phyloP scores from a whole-genome alignment of 2,888 invertebrate genomes.

The Leptopilina syphax region DNA sequence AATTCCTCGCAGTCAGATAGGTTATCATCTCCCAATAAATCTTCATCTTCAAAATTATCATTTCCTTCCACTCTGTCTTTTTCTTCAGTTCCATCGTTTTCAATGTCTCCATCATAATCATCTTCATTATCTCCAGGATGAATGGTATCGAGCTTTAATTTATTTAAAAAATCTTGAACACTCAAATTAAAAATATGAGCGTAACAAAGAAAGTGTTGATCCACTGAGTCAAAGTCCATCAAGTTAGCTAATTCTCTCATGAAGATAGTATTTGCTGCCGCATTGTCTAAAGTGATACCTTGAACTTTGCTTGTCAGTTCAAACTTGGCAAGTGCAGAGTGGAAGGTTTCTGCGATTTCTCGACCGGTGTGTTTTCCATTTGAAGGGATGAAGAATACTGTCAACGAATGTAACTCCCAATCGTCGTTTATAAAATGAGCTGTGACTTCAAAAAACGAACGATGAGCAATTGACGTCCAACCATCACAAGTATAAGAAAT shows the following conservation, averaged over 20 bases:
- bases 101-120: constrained; percentile 29
- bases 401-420: constrained; percentile 11
- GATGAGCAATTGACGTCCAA: constrained; percentile 2
- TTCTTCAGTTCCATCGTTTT: constrained; percentile 1
- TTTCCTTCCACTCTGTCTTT: not conserved
- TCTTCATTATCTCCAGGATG: constrained; percentile 16
- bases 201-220: constrained; percentile 63
- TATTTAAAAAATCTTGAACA: constrained; percentile 58
- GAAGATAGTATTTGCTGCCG: constrained; percentile 41
- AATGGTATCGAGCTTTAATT: not conserved
- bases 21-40: not conserved
- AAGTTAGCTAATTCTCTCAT: constrained; percentile 25
- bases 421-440: not conserved
- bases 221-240: constrained; percentile 47
- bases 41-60: not conserved
- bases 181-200: constrained; percentile 63
- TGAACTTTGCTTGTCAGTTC: constrained; percentile 18
- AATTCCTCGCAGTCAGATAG: not conserved
- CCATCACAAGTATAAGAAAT: constrained; percentile 1
- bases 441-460: constrained; percentile 1
- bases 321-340: constrained; percentile 3
- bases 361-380: constrained; percentile 4
- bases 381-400: not conserved
- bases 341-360: constrained; percentile 11
- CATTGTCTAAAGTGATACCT: constrained; percentile 41